Evolutionary conservation across 1,140 invertebrate genomes (phyloP), one percentile per base, ranked within the genome.

Genomic region (Riptortus pedestris): DNA sequence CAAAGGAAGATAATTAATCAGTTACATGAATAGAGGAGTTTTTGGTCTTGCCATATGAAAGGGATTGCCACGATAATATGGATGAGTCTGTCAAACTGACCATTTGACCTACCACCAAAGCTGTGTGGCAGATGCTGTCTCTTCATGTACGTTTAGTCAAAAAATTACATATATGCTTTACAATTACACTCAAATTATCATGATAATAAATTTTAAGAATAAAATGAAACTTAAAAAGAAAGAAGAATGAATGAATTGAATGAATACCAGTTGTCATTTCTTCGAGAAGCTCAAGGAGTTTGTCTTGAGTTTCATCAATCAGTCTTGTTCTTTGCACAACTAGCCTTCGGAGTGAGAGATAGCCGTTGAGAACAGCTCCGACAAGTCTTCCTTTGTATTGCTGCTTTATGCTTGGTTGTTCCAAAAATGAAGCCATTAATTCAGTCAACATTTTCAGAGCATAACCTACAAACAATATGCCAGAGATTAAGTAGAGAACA

Each of bases 261-360:
- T 16, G 1, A 55, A 47, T 70, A 86, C 87, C 90, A 31, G 88
- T 91, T 1, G 95, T 98, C 85, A 98, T 94, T 74, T 96, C 93
- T 77, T 98, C 96, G 2, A 98, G 77, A 64, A 97, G 79, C 73
- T 95, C 93, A 0, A 98, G 77, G 12, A 98, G 76, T 72, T 94
- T 95, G 72, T 97, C 93, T 76, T 98, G 94, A 1, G 95, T 95
- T 73, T 97, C 93, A 75, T 98, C 94, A 48, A 97, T 93, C 26
- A 96, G 79, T 64, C 95, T 84, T 0, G 95, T 98, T 63, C 95
- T 79, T 75, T 98, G 94, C 57, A 98, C 91, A 14, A 97, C 90
- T 4, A 98, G 79, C 67, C 93, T 84, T 22, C 93, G 78, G 55
- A 98, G 76, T 0, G 91, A 91, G 47, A 98, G 78, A 77, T 98